Conservation (phyloP, 2,113 vertebrate species). For the Spea bombifrons region DNA sequence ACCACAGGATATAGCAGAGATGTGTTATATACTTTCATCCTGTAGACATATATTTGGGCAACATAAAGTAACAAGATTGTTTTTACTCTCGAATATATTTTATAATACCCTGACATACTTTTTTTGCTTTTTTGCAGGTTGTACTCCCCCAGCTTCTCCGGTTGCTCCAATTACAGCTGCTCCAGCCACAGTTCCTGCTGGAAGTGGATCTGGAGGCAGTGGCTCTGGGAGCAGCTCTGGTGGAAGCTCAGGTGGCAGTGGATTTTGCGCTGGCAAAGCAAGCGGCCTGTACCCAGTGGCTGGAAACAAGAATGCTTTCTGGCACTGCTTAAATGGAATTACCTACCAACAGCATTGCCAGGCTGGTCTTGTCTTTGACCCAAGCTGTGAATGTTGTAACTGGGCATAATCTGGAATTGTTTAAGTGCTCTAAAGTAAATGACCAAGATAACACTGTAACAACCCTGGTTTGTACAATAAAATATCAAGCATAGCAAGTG, state of each 20-base stretch:
- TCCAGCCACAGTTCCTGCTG: slow-evolving; percentile 50
- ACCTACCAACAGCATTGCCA: slow-evolving; percentile 53
- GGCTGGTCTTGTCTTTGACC: slow-evolving; percentile 58
- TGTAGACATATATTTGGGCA: too few species aligned
- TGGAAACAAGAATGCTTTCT: slow-evolving; percentile 62
- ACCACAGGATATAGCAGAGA: too few species aligned
- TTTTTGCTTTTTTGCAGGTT: slow-evolving; percentile 56
- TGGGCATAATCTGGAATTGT: slow-evolving; percentile 50
- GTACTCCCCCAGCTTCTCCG: slow-evolving; percentile 30
- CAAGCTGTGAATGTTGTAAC: slow-evolving; percentile 70
- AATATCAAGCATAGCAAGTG: slow-evolving; percentile 9
- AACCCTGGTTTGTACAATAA: slow-evolving; percentile 3
- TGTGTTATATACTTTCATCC: too few species aligned
- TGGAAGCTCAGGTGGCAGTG: slow-evolving; percentile 52
- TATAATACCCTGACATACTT: not conserved
- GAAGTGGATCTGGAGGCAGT: slow-evolving; percentile 24
- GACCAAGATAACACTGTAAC: not conserved
- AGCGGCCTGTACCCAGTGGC: slow-evolving; percentile 64
- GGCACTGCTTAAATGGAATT: slow-evolving; percentile 55
- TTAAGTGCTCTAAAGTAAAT: not conserved
- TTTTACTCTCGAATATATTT: too few species aligned
- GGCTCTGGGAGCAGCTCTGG: slow-evolving; percentile 48
- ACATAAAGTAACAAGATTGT: too few species aligned
- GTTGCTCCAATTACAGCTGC: slow-evolving; percentile 49
- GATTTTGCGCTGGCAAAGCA: slow-evolving; percentile 68